phyloP scores from a whole-genome alignment of 2,113 vertebrate species.

The Pangasianodon hypophthalmus region DNA sequence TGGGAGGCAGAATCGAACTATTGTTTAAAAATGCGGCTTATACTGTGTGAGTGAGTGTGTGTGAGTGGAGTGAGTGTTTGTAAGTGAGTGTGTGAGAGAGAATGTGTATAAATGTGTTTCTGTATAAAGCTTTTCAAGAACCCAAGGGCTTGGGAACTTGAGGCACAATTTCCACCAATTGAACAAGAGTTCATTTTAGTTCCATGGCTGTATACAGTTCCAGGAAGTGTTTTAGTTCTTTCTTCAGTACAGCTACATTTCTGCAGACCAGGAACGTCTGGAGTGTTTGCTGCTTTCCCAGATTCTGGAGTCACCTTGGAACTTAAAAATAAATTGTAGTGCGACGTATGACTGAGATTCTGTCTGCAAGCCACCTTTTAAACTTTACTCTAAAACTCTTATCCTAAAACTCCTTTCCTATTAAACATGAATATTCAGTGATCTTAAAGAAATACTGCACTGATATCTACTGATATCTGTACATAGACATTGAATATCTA shows the following conservation, averaged over 20 bases:
- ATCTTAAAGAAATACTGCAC: neutral
- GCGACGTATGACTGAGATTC: neutral
- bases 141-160: neutral
- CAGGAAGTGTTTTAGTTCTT: neutral
- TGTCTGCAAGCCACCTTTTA: neutral
- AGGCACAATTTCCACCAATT: neutral
- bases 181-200: neutral
- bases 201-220: neutral
- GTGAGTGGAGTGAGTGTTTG: neutral
- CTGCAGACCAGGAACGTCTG: neutral
- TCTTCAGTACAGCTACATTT: neutral
- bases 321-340: neutral
- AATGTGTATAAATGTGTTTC: neutral
- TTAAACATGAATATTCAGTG: neutral
- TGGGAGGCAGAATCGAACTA: neutral
- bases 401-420: neutral
- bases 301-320: neutral
- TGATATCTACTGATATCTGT: neutral
- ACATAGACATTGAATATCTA: neutral
- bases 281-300: neutral
- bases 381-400: neutral
- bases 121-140: neutral
- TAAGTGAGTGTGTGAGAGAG: neutral
- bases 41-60: neutral
- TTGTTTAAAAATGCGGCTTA: neutral